Percentiles rank a stretch among this genome's conserved stretches.
Evolutionary conservation across 1,140 invertebrate species (phyloP).

Genomic region (Chionoecetes opilio): DNA sequence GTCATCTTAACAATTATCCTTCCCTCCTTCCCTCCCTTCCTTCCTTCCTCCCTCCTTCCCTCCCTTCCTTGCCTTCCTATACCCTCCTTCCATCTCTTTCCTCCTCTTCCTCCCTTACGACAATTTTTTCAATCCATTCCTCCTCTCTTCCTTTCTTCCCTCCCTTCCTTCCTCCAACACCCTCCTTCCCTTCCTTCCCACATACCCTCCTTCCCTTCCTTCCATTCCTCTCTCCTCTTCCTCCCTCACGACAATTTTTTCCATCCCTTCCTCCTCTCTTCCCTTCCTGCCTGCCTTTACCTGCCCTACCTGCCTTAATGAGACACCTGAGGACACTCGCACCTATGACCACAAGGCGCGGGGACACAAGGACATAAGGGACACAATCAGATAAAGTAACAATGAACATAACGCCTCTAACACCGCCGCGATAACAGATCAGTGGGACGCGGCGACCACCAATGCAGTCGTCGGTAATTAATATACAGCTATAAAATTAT

Average conservation of each 20-base stretch:
- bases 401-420: too few relatives aligned
- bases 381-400: too few relatives aligned
- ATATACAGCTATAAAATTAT: too few relatives aligned
- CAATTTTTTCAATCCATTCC: neutral
- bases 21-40: neutral
- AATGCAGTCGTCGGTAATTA: too few relatives aligned
- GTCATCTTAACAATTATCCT: neutral
- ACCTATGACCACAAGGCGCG: neutral
- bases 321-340: conserved; percentile 4
- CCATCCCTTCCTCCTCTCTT: neutral
- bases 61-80: neutral
- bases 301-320: neutral
- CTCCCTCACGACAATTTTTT: too few relatives aligned
- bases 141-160: neutral
- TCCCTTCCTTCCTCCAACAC: neutral
- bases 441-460: too few relatives aligned
- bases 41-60: neutral
- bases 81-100: too few relatives aligned
- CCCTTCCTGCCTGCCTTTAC: neutral
- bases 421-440: too few relatives aligned
- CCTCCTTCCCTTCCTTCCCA: neutral
- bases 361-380: too few relatives aligned
- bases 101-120: neutral
- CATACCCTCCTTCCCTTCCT: neutral
- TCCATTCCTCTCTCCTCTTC: too few relatives aligned